Evolutionary conservation across 2,888 invertebrate genomes (phyloP).

Genomic region (Nomada hirtipes): DNA sequence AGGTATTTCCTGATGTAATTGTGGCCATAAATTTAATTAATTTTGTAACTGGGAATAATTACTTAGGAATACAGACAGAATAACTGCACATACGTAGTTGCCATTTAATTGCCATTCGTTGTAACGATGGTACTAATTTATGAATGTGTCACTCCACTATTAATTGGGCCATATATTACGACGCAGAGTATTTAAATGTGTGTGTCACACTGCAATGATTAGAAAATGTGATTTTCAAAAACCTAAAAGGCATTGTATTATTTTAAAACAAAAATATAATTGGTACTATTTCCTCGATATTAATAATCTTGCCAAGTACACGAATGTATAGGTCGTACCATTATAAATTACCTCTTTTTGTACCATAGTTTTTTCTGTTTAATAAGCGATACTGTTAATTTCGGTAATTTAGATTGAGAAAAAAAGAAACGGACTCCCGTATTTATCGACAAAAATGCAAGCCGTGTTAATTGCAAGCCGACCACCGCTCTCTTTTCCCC

Average conservation of each 20-base stretch:
- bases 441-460: not conserved
- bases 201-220: not conserved
- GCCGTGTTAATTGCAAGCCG: not conserved
- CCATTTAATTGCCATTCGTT: not conserved
- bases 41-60: conserved; percentile 7
- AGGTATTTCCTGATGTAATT: not conserved
- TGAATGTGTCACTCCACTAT: not conserved
- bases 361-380: not conserved
- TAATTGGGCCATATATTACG: no score
- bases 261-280: not conserved
- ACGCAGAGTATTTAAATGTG: not conserved
- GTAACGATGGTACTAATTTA: not conserved
- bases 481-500: not conserved
- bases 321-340: no score
- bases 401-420: not conserved
- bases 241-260: no score
- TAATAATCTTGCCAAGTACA: no score
- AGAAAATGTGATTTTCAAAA: no score
- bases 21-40: conserved; percentile 1
- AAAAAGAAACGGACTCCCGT: no score
- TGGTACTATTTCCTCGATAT: not conserved
- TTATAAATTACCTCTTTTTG: not conserved
- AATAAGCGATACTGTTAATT: not conserved
- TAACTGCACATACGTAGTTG: not conserved
- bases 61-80: not conserved